These are phyloP conservation scores for Scomber japonicus DNA, from an alignment of 2,113 vertebrate genomes.

Conservation along the genomic window DNA sequence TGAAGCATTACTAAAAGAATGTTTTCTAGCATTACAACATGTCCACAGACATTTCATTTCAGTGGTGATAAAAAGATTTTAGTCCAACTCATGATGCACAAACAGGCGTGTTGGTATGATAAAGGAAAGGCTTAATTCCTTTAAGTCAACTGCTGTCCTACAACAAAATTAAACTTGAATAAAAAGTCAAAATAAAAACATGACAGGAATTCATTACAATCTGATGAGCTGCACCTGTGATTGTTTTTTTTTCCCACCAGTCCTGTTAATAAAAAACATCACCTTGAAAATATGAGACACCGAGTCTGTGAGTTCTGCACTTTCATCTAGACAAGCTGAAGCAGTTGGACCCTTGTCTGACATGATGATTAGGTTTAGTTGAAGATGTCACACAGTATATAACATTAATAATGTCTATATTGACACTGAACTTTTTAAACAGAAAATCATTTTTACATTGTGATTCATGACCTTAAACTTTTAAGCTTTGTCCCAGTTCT, in stretches of 20 bases:
- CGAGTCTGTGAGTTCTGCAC: background rate
- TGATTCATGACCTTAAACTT: background rate
- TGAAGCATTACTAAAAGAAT: background rate
- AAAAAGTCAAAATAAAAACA: slow-evolving; percentile 14
- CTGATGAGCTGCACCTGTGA: background rate
- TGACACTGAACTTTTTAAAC: background rate
- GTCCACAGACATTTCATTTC: background rate
- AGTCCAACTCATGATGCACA: slow-evolving; percentile 6
- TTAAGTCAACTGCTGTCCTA: background rate
- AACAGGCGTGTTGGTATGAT: background rate
- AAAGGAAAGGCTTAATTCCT: background rate
- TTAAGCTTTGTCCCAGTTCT: background rate
- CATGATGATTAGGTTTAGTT: background rate
- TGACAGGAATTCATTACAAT: background rate
- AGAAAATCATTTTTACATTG: background rate
- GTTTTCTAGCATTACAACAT: background rate
- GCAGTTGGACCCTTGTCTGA: slow-evolving; percentile 25
- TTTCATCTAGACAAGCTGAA: background rate
- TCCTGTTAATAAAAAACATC: background rate
- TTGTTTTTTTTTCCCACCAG: background rate
- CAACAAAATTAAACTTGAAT: background rate
- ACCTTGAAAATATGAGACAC: background rate
- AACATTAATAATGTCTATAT: background rate
- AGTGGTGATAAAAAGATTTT: slow-evolving; percentile 3
- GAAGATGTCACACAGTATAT: background rate